Percentiles rank a stretch among this genome's conserved stretches.
Conservation (phyloP, 2,113 vertebrate species). For the Leptocoma aspasia region DNA sequence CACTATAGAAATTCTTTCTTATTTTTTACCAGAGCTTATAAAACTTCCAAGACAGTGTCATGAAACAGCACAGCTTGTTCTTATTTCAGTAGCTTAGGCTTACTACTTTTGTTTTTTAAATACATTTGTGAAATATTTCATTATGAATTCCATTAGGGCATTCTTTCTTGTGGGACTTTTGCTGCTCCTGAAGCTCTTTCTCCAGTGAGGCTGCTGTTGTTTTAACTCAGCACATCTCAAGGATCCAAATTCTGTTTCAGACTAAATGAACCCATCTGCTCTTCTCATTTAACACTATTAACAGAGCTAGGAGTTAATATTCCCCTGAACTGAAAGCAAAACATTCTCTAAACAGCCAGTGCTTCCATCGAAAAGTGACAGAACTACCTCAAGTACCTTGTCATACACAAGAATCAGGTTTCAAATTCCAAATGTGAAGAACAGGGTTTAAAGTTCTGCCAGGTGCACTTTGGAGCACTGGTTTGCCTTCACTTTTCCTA, state of each 20-base stretch:
- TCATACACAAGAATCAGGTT: background rate
- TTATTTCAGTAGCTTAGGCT: background rate
- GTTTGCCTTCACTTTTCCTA: background rate
- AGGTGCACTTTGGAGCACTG: background rate
- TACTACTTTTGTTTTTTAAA: background rate
- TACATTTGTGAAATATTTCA: background rate
- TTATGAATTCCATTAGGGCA: background rate
- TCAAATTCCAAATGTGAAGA: background rate
- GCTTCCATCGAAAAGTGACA: background rate
- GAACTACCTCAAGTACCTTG: background rate
- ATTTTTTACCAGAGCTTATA: background rate
- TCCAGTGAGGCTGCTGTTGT: background rate
- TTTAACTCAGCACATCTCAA: background rate
- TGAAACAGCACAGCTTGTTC: background rate
- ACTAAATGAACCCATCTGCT: background rate
- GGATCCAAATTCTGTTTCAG: background rate
- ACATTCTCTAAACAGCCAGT: background rate
- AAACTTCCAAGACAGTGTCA: conserved; percentile 4
- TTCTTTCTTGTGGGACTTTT: background rate
- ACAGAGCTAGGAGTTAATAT: background rate
- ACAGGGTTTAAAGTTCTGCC: background rate
- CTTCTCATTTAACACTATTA: background rate
- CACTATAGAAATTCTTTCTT: background rate
- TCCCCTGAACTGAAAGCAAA: background rate
- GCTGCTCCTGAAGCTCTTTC: background rate